Percentiles rank a stretch among this genome's conserved stretches.
phyloP scores from a whole-genome alignment of 2,113 vertebrate genomes.

The Pyrgilauda ruficollis region DNA sequence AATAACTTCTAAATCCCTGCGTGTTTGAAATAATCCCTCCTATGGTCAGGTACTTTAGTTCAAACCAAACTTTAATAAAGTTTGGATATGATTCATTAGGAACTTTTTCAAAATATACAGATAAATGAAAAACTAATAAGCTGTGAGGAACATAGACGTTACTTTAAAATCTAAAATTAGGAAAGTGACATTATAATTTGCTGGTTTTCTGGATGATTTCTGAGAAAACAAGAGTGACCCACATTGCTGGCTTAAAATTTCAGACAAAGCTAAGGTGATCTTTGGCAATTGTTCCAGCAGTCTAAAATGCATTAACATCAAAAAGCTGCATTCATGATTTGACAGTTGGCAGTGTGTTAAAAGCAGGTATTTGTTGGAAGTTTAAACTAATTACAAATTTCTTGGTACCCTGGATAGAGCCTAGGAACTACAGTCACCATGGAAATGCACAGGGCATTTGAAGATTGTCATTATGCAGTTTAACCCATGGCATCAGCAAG shows the following conservation, averaged over 20 bases:
- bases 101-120: conserved; percentile 56
- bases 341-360: neutral
- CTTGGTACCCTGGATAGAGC: neutral
- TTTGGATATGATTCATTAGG: conserved; percentile 23
- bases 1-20: conserved; percentile 67
- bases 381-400: neutral
- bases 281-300: neutral
- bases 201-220: neutral
- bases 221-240: neutral
- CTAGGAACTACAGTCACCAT: neutral
- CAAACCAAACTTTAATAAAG: conserved; percentile 57
- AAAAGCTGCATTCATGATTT: neutral
- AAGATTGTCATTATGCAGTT: neutral
- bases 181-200: conserved; percentile 8
- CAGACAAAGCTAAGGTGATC: neutral
- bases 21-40: conserved; percentile 50
- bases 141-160: conserved; percentile 28
- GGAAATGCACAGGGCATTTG: neutral
- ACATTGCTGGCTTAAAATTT: neutral
- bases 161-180: conserved; percentile 60
- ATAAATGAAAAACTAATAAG: conserved; percentile 63
- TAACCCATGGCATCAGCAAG: neutral
- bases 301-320: neutral
- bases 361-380: neutral
- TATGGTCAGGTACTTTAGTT: conserved; percentile 48